A percentile compares a stretch with the other conserved stretches of the same genome.
Conservation (phyloP, 2,797 vertebrate genomes). For the Paramormyrops hopkinsi region DNA sequence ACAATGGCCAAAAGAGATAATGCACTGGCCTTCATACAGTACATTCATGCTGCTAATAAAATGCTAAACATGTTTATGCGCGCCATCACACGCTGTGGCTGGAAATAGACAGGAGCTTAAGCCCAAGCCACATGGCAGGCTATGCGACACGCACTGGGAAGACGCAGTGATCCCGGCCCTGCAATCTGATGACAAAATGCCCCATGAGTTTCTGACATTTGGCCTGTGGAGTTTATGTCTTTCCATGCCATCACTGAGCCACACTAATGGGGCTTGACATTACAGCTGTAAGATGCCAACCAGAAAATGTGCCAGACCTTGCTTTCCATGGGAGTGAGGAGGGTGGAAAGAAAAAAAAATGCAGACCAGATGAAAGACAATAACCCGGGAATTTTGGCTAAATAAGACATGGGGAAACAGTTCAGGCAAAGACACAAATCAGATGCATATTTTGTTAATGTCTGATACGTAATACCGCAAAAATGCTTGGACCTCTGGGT, state of each 20-base stretch:
- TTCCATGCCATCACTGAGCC: conserved; percentile 39
- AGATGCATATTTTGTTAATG: conserved; percentile 52
- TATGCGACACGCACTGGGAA: conserved; percentile 29
- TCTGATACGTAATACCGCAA: conserved; percentile 53
- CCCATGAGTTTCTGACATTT: conserved; percentile 47
- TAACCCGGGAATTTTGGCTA: conserved; percentile 18
- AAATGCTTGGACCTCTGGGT: conserved; percentile 57
- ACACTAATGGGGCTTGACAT: conserved; percentile 46
- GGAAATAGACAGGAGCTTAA: conserved; percentile 23
- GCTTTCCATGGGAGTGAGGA: conserved; percentile 36
- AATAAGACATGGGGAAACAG: conserved; percentile 7
- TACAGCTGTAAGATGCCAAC: conserved; percentile 48
- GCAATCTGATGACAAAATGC: conserved; percentile 39
- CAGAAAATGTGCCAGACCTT: conserved; percentile 49
- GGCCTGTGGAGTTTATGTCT: conserved; percentile 40
- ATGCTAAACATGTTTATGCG: conserved; percentile 23
- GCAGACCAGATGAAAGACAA: conserved; percentile 26
- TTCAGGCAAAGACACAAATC: conserved; percentile 47
- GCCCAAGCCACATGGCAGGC: conserved; percentile 6
- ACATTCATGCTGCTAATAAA: conserved; percentile 44
- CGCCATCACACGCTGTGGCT: conserved; percentile 40
- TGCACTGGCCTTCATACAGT: conserved; percentile 63
- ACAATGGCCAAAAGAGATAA: background rate
- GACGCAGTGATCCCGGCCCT: conserved; percentile 27
- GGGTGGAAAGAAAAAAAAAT: conserved; percentile 25